These are phyloP conservation scores for Cladopsammia gracilis DNA, from an alignment of 64 coral and sea anemone genomes.

Conservation along the genomic window DNA sequence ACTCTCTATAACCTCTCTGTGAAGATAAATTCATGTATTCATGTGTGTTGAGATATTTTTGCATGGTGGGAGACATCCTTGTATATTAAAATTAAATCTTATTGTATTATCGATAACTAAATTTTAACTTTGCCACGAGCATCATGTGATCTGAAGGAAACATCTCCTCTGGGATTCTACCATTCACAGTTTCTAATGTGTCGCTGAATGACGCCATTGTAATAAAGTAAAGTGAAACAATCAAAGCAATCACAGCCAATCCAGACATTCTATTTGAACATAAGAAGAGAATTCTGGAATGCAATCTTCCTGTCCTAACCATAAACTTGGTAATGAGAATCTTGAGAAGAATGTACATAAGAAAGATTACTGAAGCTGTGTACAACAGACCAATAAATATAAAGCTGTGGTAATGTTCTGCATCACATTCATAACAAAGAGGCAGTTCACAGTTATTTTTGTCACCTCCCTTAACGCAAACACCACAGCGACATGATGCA, in stretches of 20 bases:
- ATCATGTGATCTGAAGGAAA: conserved; percentile 95
- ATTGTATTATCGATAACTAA: conserved; percentile 29
- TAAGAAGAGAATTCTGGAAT: conserved; percentile 61
- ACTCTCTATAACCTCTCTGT: too few relatives aligned
- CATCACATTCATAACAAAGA: conserved; percentile 84
- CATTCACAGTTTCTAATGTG: conserved; percentile 76
- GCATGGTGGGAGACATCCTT: too few relatives aligned
- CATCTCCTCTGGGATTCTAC: conserved; percentile 90
- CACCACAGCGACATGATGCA: conserved; percentile 96
- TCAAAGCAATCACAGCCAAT: conserved; percentile 34
- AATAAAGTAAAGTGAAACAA: conserved; percentile 54
- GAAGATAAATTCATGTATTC: too few relatives aligned
- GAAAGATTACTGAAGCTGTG: conserved; percentile 35
- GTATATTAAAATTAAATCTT: neutral
- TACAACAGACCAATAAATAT: conserved; percentile 53
- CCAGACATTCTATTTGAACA: conserved; percentile 63
- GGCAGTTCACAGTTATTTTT: conserved; percentile 78
- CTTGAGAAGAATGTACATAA: conserved; percentile 81
- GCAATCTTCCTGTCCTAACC: conserved; percentile 27
- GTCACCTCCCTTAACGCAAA: conserved; percentile 86
- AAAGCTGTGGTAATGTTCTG: conserved; percentile 80
- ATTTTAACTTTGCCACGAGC: conserved; percentile 74
- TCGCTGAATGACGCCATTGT: conserved; percentile 65
- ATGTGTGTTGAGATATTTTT: too few relatives aligned
- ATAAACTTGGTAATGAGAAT: conserved; percentile 16